Evolutionary conservation across 2,797 vertebrate species (phyloP), one percentile per base, ranked within the genome.

Genomic region (Okamejei kenojei): DNA sequence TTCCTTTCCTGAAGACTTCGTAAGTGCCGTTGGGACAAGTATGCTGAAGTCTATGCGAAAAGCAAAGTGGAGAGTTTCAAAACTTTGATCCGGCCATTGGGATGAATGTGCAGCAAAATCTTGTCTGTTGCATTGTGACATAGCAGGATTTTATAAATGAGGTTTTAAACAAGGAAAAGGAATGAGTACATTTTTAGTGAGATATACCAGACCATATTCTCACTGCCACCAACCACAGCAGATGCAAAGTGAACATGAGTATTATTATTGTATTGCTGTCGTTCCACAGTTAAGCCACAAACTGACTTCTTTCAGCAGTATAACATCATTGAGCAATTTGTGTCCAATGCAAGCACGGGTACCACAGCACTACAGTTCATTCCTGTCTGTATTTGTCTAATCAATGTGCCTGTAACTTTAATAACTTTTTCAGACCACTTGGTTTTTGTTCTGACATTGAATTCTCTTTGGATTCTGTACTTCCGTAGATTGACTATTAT

Each of bases 391-490:
- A 13, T 3, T 29, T 32, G 35, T 74, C 54, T 91, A 21, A 74
- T 91, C 68, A 15, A 45, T 38, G 54, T 35, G 38, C 5, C 68
- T 74, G 17, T 54, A 76, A 76, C 71, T 74, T 73, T 45, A 92
- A 54, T 74, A 54, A 58, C 73, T 92, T 92, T 74, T 38, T 92
- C 90, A 92, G 45, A 92, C 71, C 90, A 92, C 23, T 15, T 38
- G 29, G 7, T 92, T 76, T 58, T 29, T 58, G 13, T 92, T 29
- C 90, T 58, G 38, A 73, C 26, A 74, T 15, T 91, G 23, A 73
- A 58, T 76, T 76, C 26, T 92, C 13, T 74, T 92, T 92, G 32
- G 90, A 54, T 38, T 76, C 2, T 45, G 0, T 54, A 76, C 38
- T 38, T 29, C 68, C 26, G 26, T n/a, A 6, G 45, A 76, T 92